Evolutionary conservation across 2,888 invertebrate species (phyloP).

Genomic region (Malthinus flaveolus): DNA sequence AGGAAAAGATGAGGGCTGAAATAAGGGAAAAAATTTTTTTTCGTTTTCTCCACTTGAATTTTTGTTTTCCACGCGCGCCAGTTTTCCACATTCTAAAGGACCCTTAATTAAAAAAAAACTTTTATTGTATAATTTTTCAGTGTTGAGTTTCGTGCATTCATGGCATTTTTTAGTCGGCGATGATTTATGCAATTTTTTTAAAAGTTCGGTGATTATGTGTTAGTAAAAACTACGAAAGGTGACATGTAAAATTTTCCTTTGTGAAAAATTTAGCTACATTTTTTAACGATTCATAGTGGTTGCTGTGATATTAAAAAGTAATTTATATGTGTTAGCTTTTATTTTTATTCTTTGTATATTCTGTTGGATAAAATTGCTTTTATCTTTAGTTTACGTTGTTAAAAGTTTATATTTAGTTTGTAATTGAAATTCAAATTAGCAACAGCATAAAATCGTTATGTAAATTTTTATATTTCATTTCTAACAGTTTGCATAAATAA

Average conservation of each 20-base stretch:
- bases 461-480: conserved; percentile 9
- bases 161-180: too few species aligned
- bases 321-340: conserved; percentile 53
- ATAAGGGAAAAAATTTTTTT: too few species aligned
- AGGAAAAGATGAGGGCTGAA: too few species aligned
- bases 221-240: conserved; percentile 38
- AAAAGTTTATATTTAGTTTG: conserved; percentile 20
- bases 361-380: conserved; percentile 31
- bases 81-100: too few species aligned
- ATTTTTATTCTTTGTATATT: conserved; percentile 33
- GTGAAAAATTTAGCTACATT: conserved; percentile 47
- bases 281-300: conserved; percentile 52
- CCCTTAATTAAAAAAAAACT: too few species aligned
- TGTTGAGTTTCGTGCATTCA: too few species aligned
- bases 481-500: conserved; percentile 9
- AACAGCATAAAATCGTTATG: conserved; percentile 2
- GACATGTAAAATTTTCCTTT: conserved; percentile 52
- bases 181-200: too few species aligned
- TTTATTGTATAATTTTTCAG: too few species aligned
- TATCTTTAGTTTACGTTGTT: conserved; percentile 37
- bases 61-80: too few species aligned
- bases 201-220: too few species aligned
- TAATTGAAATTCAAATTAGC: conserved; percentile 16
- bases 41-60: too few species aligned
- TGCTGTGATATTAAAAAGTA: conserved; percentile 54